These are phyloP conservation scores for Pachyramphus minor DNA, from an alignment of 2,113 vertebrate genomes.

Conservation along the genomic window DNA sequence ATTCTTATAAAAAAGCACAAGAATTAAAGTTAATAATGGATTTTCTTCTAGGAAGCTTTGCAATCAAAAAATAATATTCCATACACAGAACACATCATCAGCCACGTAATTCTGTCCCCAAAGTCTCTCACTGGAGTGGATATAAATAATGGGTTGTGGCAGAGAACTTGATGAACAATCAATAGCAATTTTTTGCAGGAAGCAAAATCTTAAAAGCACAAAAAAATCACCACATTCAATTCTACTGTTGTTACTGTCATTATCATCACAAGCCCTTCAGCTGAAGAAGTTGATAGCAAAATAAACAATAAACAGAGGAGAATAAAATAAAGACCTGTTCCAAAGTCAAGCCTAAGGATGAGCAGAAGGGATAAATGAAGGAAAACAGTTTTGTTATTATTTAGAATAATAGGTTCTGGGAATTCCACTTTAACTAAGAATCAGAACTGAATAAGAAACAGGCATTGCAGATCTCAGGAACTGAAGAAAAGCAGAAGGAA, in stretches of 20 bases:
- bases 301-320: background rate
- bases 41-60: background rate
- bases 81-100: background rate
- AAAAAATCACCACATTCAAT: background rate
- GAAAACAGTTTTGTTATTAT: background rate
- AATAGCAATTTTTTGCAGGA: slow-evolving; percentile 45
- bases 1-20: background rate
- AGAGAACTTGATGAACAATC: slow-evolving; percentile 55
- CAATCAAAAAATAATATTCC: background rate
- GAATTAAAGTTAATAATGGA: background rate
- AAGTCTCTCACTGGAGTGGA: background rate
- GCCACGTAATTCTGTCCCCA: background rate
- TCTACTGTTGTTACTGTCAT: background rate
- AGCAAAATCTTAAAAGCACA: background rate
- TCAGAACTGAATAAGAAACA: background rate
- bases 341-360: background rate
- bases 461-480: background rate
- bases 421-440: background rate
- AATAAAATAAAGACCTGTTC: background rate
- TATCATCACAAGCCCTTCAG: background rate
- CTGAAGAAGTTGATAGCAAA: slow-evolving; percentile 3
- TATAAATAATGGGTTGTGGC: slow-evolving; percentile 26
- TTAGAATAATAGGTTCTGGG: background rate
- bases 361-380: background rate
- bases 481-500: background rate